Conservation (phyloP, 2,797 vertebrate species). For the Girardinus metallicus region DNA sequence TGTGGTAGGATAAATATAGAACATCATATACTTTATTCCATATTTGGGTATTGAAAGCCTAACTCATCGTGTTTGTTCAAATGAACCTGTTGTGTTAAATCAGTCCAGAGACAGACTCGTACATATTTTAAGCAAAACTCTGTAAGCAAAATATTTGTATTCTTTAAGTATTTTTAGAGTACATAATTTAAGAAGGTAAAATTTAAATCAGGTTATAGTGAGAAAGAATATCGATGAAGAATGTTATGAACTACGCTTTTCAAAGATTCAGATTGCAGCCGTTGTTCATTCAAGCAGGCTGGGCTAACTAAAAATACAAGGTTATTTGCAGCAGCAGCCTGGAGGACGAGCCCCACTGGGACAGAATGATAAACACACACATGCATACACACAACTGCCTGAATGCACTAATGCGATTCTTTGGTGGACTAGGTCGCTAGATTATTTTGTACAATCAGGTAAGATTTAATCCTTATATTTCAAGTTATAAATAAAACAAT, state of each 20-base stretch:
- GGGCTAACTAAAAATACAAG: slow-evolving; percentile 15
- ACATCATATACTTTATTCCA: neutral
- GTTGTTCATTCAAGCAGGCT: slow-evolving; percentile 16
- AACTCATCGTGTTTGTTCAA: neutral
- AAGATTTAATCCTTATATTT: neutral
- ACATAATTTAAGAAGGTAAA: neutral
- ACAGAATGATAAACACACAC: slow-evolving; percentile 43
- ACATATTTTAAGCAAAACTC: neutral
- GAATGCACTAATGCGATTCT: neutral
- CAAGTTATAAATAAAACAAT: neutral
- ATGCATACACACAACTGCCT: slow-evolving; percentile 30
- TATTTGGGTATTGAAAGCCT: neutral
- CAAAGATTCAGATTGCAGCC: neutral
- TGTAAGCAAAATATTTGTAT: neutral
- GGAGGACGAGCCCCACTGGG: slow-evolving; percentile 38
- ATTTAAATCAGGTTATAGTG: neutral
- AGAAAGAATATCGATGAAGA: neutral
- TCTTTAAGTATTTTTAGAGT: too few relatives aligned
- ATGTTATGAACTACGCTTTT: neutral
- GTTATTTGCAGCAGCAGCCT: slow-evolving; percentile 34
- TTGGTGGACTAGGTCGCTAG: neutral
- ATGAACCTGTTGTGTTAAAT: neutral
- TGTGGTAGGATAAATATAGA: too few relatives aligned
- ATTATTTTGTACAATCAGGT: neutral
- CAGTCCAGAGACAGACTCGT: neutral